phyloP scores from a whole-genome alignment of 2,113 vertebrate genomes.

The Centropristis striata region DNA sequence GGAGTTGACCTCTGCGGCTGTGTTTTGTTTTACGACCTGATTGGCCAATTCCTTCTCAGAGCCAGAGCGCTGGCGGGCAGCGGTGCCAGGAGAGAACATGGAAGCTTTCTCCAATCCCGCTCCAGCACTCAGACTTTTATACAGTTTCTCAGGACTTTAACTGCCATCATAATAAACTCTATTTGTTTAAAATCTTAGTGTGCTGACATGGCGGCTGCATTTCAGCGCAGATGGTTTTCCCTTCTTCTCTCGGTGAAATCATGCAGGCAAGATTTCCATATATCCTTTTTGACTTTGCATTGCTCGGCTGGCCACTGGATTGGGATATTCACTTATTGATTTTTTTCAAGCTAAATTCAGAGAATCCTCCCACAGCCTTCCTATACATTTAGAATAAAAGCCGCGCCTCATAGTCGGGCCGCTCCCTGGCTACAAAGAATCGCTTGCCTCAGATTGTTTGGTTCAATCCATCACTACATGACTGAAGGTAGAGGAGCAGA shows the following conservation, averaged over 20 bases:
- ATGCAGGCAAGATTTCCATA: not conserved
- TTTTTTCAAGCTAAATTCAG: constrained; percentile 32
- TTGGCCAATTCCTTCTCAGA: constrained; percentile 48
- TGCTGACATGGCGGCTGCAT: constrained; percentile 41
- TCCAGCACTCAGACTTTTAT: constrained; percentile 50
- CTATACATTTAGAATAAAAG: constrained; percentile 28
- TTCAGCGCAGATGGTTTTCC: constrained; percentile 56
- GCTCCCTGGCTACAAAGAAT: constrained; percentile 42
- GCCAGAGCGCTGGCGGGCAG: constrained; percentile 31
- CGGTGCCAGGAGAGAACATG: constrained; percentile 32
- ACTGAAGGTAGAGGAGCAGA: constrained; percentile 63
- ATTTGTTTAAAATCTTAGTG: constrained; percentile 51
- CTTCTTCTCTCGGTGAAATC: constrained; percentile 18
- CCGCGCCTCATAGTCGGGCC: not conserved
- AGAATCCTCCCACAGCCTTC: constrained; percentile 29
- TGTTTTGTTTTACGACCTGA: constrained; percentile 64
- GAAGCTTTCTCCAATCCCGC: not conserved
- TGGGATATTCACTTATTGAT: constrained; percentile 41
- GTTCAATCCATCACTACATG: constrained; percentile 72
- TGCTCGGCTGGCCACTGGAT: constrained; percentile 9
- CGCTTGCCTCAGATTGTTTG: constrained; percentile 34
- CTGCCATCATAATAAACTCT: constrained; percentile 38
- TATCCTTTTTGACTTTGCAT: constrained; percentile 20
- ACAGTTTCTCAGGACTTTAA: constrained; percentile 52
- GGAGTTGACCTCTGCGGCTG: constrained; percentile 61